Conservation (phyloP, 2,797 vertebrate genomes). For the Spheniscus humboldti region DNA sequence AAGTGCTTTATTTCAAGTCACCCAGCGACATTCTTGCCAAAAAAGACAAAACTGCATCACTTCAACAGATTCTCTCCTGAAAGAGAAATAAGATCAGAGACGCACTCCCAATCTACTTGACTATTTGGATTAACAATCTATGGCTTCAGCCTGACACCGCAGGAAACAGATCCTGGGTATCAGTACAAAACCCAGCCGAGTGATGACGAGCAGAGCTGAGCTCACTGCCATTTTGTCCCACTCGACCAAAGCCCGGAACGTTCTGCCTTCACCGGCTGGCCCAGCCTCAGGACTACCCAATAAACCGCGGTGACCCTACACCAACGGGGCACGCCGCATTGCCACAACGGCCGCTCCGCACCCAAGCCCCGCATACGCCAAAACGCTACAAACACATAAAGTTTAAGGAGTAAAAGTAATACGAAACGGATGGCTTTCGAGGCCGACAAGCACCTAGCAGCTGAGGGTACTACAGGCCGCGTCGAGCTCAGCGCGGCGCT, state of each 20-base stretch:
- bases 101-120: rapidly evolving
- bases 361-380: too few relatives aligned
- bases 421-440: not conserved
- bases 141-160: too few relatives aligned
- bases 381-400: rapidly evolving
- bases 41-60: not conserved
- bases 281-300: not conserved
- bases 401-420: not conserved
- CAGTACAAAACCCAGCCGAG: rapidly evolving
- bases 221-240: not conserved
- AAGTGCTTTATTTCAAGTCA: not conserved
- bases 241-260: not conserved
- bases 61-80: not conserved
- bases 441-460: not conserved
- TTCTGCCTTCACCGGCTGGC: rapidly evolving
- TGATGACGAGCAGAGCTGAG: rapidly evolving
- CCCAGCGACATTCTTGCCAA: not conserved
- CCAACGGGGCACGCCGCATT: rapidly evolving
- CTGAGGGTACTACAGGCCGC: not conserved
- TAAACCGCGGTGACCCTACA: rapidly evolving
- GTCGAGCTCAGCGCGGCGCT: not conserved
- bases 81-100: not conserved
- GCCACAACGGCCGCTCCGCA: not conserved
- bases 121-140: not conserved
- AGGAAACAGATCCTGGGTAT: too few relatives aligned